These are phyloP conservation scores for Agrotis clavis DNA, from an alignment of 2,888 invertebrate species.

Conservation along the genomic window DNA sequence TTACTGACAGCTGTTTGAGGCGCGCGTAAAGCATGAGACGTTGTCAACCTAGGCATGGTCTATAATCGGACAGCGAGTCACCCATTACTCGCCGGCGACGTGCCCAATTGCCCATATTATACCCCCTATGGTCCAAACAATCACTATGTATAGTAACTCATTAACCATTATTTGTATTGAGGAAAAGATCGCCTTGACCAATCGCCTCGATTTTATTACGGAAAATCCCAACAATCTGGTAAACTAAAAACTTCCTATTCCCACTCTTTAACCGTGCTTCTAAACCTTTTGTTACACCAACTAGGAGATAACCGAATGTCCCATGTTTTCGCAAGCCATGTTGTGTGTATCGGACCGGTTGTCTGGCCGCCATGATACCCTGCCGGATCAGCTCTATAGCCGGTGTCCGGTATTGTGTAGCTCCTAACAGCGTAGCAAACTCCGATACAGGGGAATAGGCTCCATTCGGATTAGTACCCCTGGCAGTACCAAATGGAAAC, in stretches of 20 bases:
- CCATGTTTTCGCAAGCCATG: constrained; percentile 13
- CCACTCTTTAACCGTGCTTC: not conserved
- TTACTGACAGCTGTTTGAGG: no score
- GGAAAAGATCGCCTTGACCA: not conserved
- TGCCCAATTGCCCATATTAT: no score
- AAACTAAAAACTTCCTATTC: no score
- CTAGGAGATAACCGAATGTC: not conserved
- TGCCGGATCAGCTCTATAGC: constrained; percentile 30
- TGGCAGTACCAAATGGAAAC: constrained; percentile 24
- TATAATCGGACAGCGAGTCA: no score
- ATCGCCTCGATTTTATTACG: no score
- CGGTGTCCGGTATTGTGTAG: constrained; percentile 37
- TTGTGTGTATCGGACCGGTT: constrained; percentile 24
- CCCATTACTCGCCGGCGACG: no score
- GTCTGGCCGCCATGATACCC: constrained; percentile 21
- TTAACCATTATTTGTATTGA: no score
- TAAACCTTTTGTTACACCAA: not conserved
- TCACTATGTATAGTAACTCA: not conserved
- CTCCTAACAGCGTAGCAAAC: constrained; percentile 44
- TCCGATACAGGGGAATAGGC: constrained; percentile 16
- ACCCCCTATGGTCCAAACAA: no score
- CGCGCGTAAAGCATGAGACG: no score
- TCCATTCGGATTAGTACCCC: constrained; percentile 44
- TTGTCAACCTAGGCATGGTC: no score
- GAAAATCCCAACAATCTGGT: not conserved